Evolutionary conservation across 2,888 invertebrate genomes (phyloP).

Genomic region (Drosophila borborema): DNA sequence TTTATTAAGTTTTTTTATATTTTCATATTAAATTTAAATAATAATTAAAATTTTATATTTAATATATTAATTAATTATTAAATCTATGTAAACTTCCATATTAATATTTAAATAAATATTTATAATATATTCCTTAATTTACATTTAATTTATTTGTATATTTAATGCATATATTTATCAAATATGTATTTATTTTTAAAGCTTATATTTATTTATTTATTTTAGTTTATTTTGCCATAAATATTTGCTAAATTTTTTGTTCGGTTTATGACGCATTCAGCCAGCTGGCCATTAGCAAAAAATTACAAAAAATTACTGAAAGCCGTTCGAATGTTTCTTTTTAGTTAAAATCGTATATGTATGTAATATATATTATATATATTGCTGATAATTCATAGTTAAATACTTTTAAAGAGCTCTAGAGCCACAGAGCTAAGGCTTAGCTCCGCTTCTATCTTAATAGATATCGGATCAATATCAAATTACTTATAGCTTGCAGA

Average conservation of each 20-base stretch:
- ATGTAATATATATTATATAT: background rate
- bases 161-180: too few species aligned
- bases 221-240: background rate
- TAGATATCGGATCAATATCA: background rate
- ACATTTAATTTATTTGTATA: background rate
- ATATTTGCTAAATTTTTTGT: background rate
- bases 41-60: background rate
- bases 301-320: background rate
- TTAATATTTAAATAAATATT: background rate
- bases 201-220: too few species aligned
- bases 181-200: background rate
- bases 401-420: background rate
- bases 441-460: background rate
- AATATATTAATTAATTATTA: background rate
- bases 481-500: background rate
- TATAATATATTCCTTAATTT: background rate
- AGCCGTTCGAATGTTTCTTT: background rate
- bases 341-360: background rate
- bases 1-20: too few species aligned
- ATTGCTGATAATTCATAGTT: background rate
- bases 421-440: background rate
- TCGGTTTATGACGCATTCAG: background rate
- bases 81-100: background rate
- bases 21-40: background rate
- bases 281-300: conserved; percentile 6